These are phyloP conservation scores for Sparus aurata DNA, from an alignment of 2,797 vertebrate genomes.

Conservation along the genomic window DNA sequence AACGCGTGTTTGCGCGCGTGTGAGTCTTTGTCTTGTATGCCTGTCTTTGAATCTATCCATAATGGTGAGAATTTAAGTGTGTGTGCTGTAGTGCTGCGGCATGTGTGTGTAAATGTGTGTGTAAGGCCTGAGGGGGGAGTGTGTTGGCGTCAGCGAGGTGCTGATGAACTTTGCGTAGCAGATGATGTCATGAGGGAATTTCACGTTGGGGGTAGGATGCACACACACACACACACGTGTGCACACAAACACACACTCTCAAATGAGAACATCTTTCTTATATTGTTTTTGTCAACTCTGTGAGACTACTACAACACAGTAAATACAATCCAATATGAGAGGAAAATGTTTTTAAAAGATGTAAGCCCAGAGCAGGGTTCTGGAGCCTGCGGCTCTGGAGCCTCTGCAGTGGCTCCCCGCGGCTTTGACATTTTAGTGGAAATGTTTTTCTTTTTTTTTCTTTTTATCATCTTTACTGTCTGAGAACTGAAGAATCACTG, in stretches of 20 bases:
- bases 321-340: neutral
- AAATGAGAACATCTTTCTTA: neutral
- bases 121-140: neutral
- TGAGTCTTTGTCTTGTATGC: conserved; percentile 6
- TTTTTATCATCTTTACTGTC: too few relatives aligned
- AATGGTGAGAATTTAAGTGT: neutral
- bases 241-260: neutral
- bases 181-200: conserved; percentile 12
- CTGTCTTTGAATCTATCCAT: neutral
- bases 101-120: neutral
- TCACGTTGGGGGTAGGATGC: neutral
- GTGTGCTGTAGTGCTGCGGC: neutral
- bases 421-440: too few relatives aligned
- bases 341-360: neutral
- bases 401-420: too few relatives aligned
- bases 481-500: too few relatives aligned
- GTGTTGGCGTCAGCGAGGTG: conserved; percentile 20
- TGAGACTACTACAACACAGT: neutral
- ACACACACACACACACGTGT: too few relatives aligned
- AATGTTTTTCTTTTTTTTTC: too few relatives aligned
- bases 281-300: neutral
- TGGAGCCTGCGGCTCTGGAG: too few relatives aligned
- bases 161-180: neutral
- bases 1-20: neutral
- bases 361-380: neutral